Evolutionary conservation across 92 coral and sea anemone genomes (phyloP).

Genomic region (Actinostola sp.): DNA sequence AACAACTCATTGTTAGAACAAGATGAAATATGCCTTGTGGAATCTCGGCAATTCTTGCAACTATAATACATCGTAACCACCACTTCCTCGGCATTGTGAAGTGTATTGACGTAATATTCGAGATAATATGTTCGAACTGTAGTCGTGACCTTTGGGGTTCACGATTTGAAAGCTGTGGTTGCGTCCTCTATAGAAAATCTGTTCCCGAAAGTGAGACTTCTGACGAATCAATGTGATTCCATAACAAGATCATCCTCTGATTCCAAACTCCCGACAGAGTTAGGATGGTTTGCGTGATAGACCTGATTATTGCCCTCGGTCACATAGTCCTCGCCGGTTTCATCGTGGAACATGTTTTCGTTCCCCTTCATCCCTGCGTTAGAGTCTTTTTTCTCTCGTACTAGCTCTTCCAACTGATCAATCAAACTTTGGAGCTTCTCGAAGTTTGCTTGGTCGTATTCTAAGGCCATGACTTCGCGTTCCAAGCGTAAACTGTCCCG

Average conservation of each 20-base stretch:
- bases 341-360: conserved; percentile 43
- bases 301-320: conserved; percentile 35
- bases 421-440: conserved; percentile 76
- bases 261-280: conserved; percentile 76
- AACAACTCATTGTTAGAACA: conserved; percentile 3
- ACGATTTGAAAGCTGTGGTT: neutral
- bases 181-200: conserved; percentile 18
- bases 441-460: conserved; percentile 78
- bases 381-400: conserved; percentile 59
- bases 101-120: neutral
- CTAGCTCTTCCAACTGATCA: conserved; percentile 74
- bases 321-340: conserved; percentile 45
- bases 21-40: neutral
- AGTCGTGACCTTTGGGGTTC: conserved; percentile 18
- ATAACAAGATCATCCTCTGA: conserved; percentile 53
- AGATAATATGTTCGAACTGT: neutral
- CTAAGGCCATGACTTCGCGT: conserved; percentile 80
- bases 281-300: conserved; percentile 42
- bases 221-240: conserved; percentile 31
- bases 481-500: conserved; percentile 79
- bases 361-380: conserved; percentile 35
- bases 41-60: neutral
- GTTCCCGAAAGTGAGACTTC: neutral
- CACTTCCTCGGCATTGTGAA: too few species aligned
- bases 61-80: too few species aligned